A percentile compares a stretch with the other conserved stretches of the same genome.
phyloP scores from a whole-genome alignment of 2,888 invertebrate genomes.

The Drosophila mulleri region DNA sequence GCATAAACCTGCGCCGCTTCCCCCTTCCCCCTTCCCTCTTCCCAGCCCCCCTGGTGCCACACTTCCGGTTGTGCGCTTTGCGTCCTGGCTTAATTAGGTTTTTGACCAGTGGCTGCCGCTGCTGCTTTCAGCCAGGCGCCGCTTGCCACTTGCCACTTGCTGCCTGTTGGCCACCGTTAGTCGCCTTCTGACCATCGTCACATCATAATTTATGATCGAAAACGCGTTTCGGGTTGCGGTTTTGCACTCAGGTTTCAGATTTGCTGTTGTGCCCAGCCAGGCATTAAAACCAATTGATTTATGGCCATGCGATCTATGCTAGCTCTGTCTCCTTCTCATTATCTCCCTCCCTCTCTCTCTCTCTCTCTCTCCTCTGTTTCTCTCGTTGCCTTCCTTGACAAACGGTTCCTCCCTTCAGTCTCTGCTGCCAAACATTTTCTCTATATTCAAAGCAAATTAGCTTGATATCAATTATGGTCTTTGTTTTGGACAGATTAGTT shows the following conservation, averaged over 20 bases:
- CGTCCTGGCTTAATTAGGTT: slow-evolving; percentile 78
- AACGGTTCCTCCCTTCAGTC: background rate
- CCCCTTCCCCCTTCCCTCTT: background rate
- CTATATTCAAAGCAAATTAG: slow-evolving; percentile 1
- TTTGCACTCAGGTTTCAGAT: slow-evolving; percentile 55
- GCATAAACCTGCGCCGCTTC: slow-evolving; percentile 1
- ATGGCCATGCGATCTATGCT: slow-evolving; percentile 41
- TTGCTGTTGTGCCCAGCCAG: slow-evolving; percentile 53
- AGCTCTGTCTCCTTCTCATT: background rate
- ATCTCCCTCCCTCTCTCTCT: background rate
- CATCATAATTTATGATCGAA: slow-evolving; percentile 77
- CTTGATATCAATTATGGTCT: background rate
- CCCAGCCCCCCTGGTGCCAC: background rate
- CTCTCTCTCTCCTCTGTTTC: background rate
- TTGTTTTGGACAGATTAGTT: background rate
- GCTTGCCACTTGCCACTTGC: slow-evolving; percentile 33
- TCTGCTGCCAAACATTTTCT: background rate
- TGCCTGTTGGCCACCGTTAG: slow-evolving; percentile 13
- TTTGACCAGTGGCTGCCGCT: slow-evolving; percentile 65
- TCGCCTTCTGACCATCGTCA: slow-evolving; percentile 46
- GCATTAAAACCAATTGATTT: slow-evolving; percentile 79
- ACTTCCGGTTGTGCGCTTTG: slow-evolving; percentile 37
- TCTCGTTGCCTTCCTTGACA: background rate
- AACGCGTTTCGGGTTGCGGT: slow-evolving; percentile 76
- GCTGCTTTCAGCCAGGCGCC: slow-evolving; percentile 36